Evolutionary conservation across 2,888 invertebrate species (phyloP), one percentile per base, ranked within the genome.

Genomic region (Anthoptus insignis): DNA sequence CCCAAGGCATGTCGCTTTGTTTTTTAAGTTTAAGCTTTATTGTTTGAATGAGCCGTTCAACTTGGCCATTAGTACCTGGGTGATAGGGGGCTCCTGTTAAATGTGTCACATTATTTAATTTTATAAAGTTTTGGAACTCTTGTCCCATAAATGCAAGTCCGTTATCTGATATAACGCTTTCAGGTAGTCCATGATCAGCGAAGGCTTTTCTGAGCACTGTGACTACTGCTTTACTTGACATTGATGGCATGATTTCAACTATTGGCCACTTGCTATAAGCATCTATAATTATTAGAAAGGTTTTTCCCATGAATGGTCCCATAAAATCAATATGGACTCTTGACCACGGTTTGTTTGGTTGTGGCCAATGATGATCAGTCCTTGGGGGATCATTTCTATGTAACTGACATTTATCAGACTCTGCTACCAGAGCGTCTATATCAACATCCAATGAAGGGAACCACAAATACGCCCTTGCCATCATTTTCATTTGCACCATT

Each of bases 401-500:
- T 21, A 39, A 14, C 11, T 56, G 39, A 29, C 39, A 57, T 5
- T n/a, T 32, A 6, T 37, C 16, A 24, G 56, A 65, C 4, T 13
- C 29, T 9, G 14, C n/a, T 22, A 61, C 52, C 14, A 59, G 9
- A 24, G 6, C 29, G 3, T 66, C 58, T 37, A 63, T 63, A 5
- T 63, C 63, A n/a, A 49, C 34, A 37, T 72, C 63, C 16, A 72
- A 49, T 5, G 64, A 29, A 22, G 64, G 67, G 66, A 70, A 72
- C 66, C 69, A 72, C 1, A 72, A 58, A 57, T 70, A 73, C 14
- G 69, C 67, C 22, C 70, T 32, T 14, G 71, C 69, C 16, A 69
- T 19, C 13, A 66, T 63, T 50, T 73, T 72, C 16, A 66, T 73
- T n/a, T 66, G 53, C 14, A 65, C 63, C 11, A 68, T 61, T 4